Evolutionary conservation across 2,113 vertebrate species (phyloP).

Genomic region (Hippocampus comes): DNA sequence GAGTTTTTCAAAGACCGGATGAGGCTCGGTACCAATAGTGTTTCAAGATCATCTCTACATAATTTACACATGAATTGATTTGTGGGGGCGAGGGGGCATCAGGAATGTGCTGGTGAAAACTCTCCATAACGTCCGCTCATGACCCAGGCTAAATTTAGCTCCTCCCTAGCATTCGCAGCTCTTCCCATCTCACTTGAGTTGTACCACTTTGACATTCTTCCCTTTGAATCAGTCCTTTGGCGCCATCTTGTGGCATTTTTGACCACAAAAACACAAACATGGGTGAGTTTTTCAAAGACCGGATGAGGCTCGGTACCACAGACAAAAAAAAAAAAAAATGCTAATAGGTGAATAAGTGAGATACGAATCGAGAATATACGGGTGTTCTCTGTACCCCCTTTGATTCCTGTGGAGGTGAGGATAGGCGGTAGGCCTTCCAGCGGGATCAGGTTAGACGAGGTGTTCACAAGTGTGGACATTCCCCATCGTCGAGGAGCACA

Average conservation of each 20-base stretch:
- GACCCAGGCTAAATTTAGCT: neutral
- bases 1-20: neutral
- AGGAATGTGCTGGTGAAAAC: too few species aligned
- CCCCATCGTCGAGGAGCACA: conserved; percentile 77
- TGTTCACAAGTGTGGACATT: conserved; percentile 85
- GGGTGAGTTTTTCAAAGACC: neutral
- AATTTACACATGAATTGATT: too few species aligned
- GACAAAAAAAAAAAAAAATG: neutral
- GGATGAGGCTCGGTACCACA: neutral
- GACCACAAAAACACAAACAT: neutral
- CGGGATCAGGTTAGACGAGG: conserved; percentile 89
- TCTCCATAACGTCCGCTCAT: too few species aligned
- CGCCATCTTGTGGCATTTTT: neutral
- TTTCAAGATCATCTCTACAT: too few species aligned
- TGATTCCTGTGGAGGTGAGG: conserved; percentile 95
- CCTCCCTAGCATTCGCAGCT: too few species aligned
- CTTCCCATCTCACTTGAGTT: neutral
- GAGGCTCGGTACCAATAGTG: neutral
- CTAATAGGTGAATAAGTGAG: neutral
- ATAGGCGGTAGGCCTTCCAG: conserved; percentile 94
- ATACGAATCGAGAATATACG: neutral
- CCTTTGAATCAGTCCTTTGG: neutral
- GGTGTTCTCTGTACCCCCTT: conserved; percentile 81
- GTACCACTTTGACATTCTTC: neutral
- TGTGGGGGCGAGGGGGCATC: too few species aligned